Conservation (phyloP, 2,113 vertebrate species). For the Tapirus terrestris region DNA sequence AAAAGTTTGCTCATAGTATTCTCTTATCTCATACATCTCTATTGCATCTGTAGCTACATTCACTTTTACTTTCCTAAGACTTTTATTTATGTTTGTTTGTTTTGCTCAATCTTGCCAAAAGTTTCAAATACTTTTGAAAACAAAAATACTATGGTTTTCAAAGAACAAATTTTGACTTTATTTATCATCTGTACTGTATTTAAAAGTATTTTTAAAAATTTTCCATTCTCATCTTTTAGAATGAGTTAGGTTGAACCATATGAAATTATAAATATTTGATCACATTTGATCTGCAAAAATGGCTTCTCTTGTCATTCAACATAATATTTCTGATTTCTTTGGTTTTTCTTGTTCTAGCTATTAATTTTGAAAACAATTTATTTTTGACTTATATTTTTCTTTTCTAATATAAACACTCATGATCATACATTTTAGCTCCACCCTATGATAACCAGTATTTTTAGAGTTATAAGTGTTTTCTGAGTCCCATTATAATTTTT, state of each 20-base stretch:
- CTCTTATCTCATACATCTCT: background rate
- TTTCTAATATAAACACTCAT: background rate
- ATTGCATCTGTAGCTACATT: background rate
- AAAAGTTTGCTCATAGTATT: background rate
- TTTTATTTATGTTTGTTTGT: background rate
- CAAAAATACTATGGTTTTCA: background rate
- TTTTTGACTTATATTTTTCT: background rate
- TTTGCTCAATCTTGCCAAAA: background rate
- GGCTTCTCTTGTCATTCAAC: background rate
- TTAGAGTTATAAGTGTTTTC: background rate
- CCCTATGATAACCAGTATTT: background rate
- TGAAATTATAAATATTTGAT: background rate
- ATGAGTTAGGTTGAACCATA: background rate
- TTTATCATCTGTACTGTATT: background rate
- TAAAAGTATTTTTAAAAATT: background rate
- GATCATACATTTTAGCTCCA: background rate
- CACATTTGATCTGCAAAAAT: background rate
- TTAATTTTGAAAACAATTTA: background rate
- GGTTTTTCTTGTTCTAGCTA: background rate
- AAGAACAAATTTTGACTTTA: background rate
- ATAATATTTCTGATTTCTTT: background rate
- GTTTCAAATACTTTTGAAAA: background rate
- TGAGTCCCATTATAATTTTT: slow-evolving; percentile 9
- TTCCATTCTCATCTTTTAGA: slow-evolving; percentile 23
- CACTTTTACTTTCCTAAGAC: background rate